A percentile compares a stretch with the other conserved stretches of the same genome.
phyloP scores from a whole-genome alignment of 2,797 vertebrate species.

The Lepus townsendii region DNA sequence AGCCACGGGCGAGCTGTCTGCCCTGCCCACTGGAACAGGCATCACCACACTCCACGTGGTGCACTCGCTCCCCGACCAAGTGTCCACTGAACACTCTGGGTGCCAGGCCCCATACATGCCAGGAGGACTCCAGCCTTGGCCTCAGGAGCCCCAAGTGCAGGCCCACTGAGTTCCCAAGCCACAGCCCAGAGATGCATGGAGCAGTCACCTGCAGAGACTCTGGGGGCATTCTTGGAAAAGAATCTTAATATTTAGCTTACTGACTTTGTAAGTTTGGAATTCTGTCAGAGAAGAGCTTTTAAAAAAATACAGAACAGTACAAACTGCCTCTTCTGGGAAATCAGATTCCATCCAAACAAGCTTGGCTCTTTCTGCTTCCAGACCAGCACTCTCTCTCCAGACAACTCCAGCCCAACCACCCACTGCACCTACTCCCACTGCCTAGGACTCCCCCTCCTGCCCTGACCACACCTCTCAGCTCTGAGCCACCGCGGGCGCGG shows the following conservation, averaged over 20 bases:
- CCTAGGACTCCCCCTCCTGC: accelerated
- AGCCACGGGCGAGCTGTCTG: background rate
- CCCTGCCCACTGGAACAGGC: background rate
- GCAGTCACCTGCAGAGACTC: background rate
- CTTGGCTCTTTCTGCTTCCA: background rate
- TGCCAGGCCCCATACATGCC: accelerated
- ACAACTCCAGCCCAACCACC: background rate
- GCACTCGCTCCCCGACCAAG: background rate
- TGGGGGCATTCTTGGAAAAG: background rate
- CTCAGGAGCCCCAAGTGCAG: background rate
- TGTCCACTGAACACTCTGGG: background rate
- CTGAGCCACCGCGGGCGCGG: too few relatives aligned
- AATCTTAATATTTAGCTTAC: background rate
- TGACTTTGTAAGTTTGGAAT: background rate
- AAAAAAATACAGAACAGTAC: background rate
- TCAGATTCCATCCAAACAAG: background rate
- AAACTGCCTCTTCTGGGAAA: constrained; percentile 22
- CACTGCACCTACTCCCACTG: background rate
- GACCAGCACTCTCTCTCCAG: too few relatives aligned
- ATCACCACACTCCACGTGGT: background rate
- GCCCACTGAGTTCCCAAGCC: background rate
- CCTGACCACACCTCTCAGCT: accelerated
- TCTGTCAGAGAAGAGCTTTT: background rate
- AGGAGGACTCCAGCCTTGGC: background rate
- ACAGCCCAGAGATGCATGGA: background rate